phyloP scores from a whole-genome alignment of 2,797 vertebrate species.

The Dipus sagitta region DNA sequence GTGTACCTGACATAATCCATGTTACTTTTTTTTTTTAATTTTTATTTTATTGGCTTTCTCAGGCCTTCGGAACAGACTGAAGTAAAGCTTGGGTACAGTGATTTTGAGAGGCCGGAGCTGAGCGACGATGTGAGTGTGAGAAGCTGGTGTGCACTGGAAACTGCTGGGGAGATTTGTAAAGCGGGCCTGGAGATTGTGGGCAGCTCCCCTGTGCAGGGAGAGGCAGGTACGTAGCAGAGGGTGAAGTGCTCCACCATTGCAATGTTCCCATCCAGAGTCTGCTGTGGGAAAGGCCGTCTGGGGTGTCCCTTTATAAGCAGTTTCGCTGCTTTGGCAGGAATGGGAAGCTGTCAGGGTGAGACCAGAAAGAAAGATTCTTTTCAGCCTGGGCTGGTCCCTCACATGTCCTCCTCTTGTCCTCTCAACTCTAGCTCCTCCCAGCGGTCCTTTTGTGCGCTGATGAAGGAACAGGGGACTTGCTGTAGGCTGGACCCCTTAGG shows the following conservation, averaged over 20 bases:
- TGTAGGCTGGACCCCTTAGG: not conserved
- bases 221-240: constrained; percentile 89
- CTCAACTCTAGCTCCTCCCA: not conserved
- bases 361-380: not conserved
- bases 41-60: constrained; percentile 38
- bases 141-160: constrained; percentile 88
- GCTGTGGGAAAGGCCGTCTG: not conserved
- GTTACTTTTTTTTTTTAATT: not conserved
- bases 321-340: accelerated
- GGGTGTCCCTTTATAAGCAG: accelerated
- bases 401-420: accelerated
- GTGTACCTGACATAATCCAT: not conserved
- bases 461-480: not conserved
- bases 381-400: not conserved
- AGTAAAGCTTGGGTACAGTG: constrained; percentile 90
- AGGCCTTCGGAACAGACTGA: constrained; percentile 93
- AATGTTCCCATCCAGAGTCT: accelerated
- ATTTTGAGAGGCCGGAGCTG: constrained; percentile 90
- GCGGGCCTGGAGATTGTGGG: constrained; percentile 83
- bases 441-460: accelerated
- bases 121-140: constrained; percentile 85
- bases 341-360: not conserved
- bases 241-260: accelerated
- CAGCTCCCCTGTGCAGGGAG: constrained; percentile 88
- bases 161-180: constrained; percentile 89